Conservation (phyloP, 92 coral and sea anemone genomes). For the Palythoa caribaeorum region DNA sequence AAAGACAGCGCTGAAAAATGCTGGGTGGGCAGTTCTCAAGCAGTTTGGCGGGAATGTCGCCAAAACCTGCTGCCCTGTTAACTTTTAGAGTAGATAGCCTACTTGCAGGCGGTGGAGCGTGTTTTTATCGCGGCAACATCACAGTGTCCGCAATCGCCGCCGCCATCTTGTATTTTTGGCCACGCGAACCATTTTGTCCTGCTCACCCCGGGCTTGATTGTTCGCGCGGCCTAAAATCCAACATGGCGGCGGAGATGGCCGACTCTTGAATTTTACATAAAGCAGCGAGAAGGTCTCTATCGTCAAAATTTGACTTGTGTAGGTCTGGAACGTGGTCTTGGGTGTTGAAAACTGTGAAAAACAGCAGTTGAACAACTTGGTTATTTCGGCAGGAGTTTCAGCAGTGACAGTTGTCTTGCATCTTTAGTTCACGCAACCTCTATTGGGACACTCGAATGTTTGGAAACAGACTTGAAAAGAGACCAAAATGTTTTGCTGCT, state of each 20-base stretch:
- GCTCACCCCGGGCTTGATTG: too few relatives aligned
- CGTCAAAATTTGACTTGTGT: background rate
- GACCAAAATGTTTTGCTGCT: constrained; percentile 3
- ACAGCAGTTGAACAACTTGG: background rate
- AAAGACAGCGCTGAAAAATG: constrained; percentile 3
- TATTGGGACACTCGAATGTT: background rate
- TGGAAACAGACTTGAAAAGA: background rate
- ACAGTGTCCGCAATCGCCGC: too few relatives aligned
- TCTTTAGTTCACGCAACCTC: background rate
- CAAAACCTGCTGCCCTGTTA: too few relatives aligned
- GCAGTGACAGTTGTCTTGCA: background rate
- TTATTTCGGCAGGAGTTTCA: background rate
- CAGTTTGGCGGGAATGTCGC: background rate
- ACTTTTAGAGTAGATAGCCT: too few relatives aligned
- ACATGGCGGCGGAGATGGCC: too few relatives aligned
- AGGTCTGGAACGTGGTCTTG: background rate
- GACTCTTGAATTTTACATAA: too few relatives aligned
- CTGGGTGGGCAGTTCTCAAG: constrained; percentile 4
- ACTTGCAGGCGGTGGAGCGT: too few relatives aligned
- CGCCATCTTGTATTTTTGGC: too few relatives aligned
- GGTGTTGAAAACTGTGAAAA: constrained; percentile 12
- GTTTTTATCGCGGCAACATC: too few relatives aligned
- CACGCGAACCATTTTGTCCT: too few relatives aligned
- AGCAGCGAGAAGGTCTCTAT: background rate
- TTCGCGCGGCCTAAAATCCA: too few relatives aligned